Evolutionary conservation across 2,888 invertebrate species (phyloP).

Genomic region (Linnaemya vulpina): DNA sequence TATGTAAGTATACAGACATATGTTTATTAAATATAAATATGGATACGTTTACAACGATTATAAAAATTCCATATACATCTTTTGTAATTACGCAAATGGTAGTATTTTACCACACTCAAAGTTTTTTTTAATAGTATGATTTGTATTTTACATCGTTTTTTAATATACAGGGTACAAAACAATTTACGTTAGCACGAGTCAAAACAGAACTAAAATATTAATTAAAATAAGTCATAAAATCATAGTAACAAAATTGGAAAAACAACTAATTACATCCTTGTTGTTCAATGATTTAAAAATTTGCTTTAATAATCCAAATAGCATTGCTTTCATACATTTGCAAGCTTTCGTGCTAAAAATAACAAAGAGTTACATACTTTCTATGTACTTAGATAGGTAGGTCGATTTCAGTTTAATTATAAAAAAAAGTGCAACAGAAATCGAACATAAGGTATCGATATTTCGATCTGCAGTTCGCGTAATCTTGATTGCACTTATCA

Average conservation of each 20-base stretch:
- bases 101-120: not conserved
- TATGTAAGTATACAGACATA: not conserved
- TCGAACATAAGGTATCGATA: too few relatives aligned
- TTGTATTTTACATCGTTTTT: not conserved
- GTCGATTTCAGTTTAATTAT: not conserved
- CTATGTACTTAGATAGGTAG: too few relatives aligned
- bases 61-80: too few relatives aligned
- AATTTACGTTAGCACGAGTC: not conserved
- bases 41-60: too few relatives aligned
- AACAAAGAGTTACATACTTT: not conserved
- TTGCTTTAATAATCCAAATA: not conserved
- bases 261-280: not conserved
- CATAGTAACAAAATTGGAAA: not conserved
- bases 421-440: not conserved
- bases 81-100: not conserved
- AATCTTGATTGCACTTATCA: too few relatives aligned
- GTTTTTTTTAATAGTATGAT: not conserved
- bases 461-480: too few relatives aligned
- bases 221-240: constrained; percentile 4
- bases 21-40: not conserved
- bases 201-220: not conserved
- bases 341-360: not conserved
- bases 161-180: not conserved
- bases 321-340: not conserved
- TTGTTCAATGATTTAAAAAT: not conserved